Conservation (phyloP, 2,797 vertebrate species). For the Oophaga sylvatica region DNA sequence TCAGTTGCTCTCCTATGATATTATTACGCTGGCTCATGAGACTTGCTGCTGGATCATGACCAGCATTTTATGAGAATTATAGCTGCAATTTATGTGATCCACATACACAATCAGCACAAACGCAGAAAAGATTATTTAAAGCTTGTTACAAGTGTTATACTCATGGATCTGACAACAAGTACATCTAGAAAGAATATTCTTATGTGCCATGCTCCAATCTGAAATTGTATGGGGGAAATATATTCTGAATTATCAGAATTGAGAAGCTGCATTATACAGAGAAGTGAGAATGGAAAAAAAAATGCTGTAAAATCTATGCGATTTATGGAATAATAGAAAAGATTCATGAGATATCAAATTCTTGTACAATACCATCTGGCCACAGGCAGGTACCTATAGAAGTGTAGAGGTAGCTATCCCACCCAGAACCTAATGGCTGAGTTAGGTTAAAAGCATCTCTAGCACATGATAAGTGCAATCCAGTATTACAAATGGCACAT, state of each 20-base stretch:
- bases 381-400: no score
- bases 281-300: background rate
- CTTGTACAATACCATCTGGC: background rate
- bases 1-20: slow-evolving; percentile 47
- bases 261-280: background rate
- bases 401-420: no score
- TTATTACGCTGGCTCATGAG: slow-evolving; percentile 43
- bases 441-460: no score
- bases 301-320: background rate
- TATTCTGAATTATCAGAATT: background rate
- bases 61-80: slow-evolving; percentile 46
- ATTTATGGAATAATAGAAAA: no score
- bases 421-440: no score
- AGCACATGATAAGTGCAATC: no score
- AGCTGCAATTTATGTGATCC: slow-evolving; percentile 43
- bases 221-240: background rate
- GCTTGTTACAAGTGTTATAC: slow-evolving; percentile 14
- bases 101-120: slow-evolving; percentile 29
- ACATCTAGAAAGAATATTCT: background rate
- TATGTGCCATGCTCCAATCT: background rate
- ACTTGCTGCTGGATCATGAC: slow-evolving; percentile 39
- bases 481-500: background rate
- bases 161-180: background rate
- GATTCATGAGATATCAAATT: background rate
- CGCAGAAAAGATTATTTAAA: slow-evolving; percentile 2